A percentile compares a stretch with the other conserved stretches of the same genome.
Conservation (phyloP, 2,888 invertebrate species). For the Stegophylla sp. region DNA sequence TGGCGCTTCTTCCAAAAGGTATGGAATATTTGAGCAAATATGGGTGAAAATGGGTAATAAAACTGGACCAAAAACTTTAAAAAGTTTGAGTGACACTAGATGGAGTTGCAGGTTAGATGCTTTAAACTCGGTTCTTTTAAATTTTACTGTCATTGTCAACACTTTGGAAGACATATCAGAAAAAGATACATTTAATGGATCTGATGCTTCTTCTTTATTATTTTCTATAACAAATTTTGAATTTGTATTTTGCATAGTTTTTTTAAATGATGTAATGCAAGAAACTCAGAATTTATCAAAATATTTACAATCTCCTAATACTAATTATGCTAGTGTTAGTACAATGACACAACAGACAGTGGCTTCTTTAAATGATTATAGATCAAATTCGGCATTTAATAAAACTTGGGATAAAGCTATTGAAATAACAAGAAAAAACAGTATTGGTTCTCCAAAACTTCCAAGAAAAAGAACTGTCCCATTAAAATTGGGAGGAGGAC, state of each 20-base stretch:
- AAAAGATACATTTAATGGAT: not conserved
- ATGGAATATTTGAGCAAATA: conserved; percentile 4
- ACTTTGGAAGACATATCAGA: not conserved
- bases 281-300: no score
- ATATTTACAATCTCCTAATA: no score
- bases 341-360: not conserved
- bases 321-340: not conserved
- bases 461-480: no score
- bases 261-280: no score
- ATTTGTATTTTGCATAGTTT: no score
- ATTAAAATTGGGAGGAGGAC: no score
- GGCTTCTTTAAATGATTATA: not conserved
- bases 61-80: not conserved
- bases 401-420: not conserved
- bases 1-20: not conserved
- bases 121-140: not conserved
- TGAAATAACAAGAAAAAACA: not conserved
- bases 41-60: not conserved
- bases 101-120: not conserved
- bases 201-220: not conserved
- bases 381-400: not conserved
- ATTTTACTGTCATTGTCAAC: not conserved
- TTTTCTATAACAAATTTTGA: no score
- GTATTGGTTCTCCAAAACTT: not conserved
- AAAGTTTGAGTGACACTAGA: not conserved